Evolutionary conservation across 1,140 invertebrate species (phyloP), one percentile per base, ranked within the genome.

Genomic region (Pristionchus pacificus): DNA sequence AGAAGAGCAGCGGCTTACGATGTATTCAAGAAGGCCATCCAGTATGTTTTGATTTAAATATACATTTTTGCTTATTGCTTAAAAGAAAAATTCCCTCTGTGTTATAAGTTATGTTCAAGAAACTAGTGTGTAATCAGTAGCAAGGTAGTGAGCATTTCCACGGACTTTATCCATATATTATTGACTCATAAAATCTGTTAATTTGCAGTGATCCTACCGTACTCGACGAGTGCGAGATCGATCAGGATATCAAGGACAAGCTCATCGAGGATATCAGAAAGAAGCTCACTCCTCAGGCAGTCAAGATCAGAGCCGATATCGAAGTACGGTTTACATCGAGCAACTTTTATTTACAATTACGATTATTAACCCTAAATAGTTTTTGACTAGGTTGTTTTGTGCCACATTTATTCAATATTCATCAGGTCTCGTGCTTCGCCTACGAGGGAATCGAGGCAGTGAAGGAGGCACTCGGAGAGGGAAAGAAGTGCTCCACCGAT

Each of bases 381-480:
- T 49, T 49, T 49, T 49, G 38, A 49, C 19, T 49, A 49, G 38
- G 19, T 49, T 49, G 6, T 49, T 19, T 49, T 49, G 38, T 49
- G 19, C 38, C 6, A 49, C 38, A 49, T 19, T 49, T 49, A 10
- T 19, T 6, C 38, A 49, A 10, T 19, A 49, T 49, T 6, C 19
- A 49, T 49, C 38, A 49, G 38, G 93, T 94, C 0, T 98, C 95
- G 86, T 99, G 96, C 83, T 94, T 92, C 2, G 88, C 88, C 71
- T 97, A 97, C 83, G 95, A 98, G 85, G 97, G 97, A 31, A 97
- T 99, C 79, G 95, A 98, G 88, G 97, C 97, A 55, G 95, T 99
- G 0, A 98, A 98, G 85, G 88, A 90, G 70, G 94, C 97, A 0
- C 86, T 99, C 2, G 91, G 89, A 85, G 89, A 92, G 83, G 97